A percentile compares a stretch with the other conserved stretches of the same genome.
Evolutionary conservation across 2,113 vertebrate genomes (phyloP).

Genomic region (Epinephelus moara): DNA sequence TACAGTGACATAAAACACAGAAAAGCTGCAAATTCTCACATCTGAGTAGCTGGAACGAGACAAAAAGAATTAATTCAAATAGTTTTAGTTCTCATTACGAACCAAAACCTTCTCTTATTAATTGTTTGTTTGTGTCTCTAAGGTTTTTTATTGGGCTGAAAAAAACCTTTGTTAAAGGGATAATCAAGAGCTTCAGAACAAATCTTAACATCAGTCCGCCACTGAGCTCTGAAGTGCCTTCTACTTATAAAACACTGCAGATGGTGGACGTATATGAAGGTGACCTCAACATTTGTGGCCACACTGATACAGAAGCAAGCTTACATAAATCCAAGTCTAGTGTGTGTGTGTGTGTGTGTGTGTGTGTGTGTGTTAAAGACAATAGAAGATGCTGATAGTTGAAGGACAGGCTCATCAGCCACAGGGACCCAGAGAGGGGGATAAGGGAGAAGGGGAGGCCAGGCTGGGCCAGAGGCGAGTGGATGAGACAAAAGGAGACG

Average conservation of each 20-base stretch:
- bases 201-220: background rate
- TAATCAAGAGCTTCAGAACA: conserved; percentile 1
- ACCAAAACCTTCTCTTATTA: background rate
- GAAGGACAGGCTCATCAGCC: conserved; percentile 81
- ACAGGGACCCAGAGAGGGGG: conserved; percentile 75
- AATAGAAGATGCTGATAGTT: conserved; percentile 76
- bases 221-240: background rate
- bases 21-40: background rate
- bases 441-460: conserved; percentile 67
- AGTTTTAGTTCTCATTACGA: background rate
- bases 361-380: conserved; percentile 60
- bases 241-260: conserved; percentile 43
- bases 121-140: background rate
- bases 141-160: background rate
- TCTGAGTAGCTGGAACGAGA: background rate
- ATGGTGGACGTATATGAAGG: conserved; percentile 54
- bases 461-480: conserved; percentile 59
- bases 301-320: conserved; percentile 32
- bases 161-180: background rate
- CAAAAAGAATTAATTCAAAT: background rate
- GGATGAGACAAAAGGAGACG: conserved; percentile 70
- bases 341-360: conserved; percentile 26
- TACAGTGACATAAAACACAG: no score
- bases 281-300: conserved; percentile 61
- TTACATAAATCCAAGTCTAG: conserved; percentile 36